These are phyloP conservation scores for Drosophila parvula DNA, from an alignment of 1,140 invertebrate genomes.

Conservation along the genomic window DNA sequence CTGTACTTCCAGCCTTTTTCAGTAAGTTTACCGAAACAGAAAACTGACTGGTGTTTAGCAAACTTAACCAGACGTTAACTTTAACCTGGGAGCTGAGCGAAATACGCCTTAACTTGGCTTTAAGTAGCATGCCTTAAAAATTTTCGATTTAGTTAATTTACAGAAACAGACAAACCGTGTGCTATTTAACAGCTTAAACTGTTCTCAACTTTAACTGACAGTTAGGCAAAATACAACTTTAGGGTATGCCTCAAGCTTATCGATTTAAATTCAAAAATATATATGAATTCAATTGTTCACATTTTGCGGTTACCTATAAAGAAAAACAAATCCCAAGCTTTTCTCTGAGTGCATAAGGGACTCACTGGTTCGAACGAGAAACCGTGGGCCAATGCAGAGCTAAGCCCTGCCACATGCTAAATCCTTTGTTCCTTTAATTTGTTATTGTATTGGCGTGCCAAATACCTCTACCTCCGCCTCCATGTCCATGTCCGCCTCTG, in stretches of 20 bases:
- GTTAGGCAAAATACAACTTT: too few relatives aligned
- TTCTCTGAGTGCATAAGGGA: slow-evolving; percentile 3
- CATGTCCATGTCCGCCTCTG: neutral
- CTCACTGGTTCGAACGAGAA: neutral
- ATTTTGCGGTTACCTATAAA: too few relatives aligned
- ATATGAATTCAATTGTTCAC: neutral
- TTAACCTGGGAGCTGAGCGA: too few relatives aligned
- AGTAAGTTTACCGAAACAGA: neutral
- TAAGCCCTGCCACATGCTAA: slow-evolving; percentile 75
- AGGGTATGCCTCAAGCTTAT: too few relatives aligned
- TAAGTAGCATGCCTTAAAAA: too few relatives aligned
- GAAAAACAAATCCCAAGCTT: neutral
- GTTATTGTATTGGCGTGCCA: slow-evolving; percentile 79
- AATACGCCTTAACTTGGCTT: too few relatives aligned
- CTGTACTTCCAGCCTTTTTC: too few relatives aligned
- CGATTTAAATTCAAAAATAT: too few relatives aligned
- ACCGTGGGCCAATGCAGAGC: slow-evolving; percentile 43
- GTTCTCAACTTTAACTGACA: neutral
- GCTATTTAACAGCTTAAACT: neutral
- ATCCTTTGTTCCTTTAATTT: slow-evolving; percentile 79
- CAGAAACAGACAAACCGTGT: too few relatives aligned
- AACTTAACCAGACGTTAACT: too few relatives aligned
- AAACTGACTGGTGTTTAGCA: too few relatives aligned
- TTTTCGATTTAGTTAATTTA: too few relatives aligned
- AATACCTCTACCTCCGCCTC: slow-evolving; percentile 36